Base-by-base conservation (phyloP, 2,888 invertebrate genomes). In the Sphaerophoria taeniata region DNA sequence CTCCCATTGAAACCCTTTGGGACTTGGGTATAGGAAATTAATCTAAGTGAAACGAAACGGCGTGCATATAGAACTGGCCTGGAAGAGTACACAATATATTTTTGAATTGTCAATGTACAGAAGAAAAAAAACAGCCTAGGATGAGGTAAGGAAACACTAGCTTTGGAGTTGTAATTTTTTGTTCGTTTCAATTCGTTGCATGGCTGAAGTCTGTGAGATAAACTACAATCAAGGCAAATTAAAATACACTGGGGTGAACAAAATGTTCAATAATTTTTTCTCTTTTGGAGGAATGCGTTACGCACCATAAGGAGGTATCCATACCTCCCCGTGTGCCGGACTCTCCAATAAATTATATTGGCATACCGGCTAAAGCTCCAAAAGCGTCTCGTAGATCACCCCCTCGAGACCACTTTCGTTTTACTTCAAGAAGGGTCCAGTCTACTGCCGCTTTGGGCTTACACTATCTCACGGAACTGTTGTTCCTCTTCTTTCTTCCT, bases 141-240 rank as follows among this genome's bases (percentile, higher is more conserved):
- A 9, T 5, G 16, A 16, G 5, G 16, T 3, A 45, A 31, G 9
- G 14, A 34, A n/a, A 9, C 45, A 63, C 61, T 43, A 60, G 67
- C 43, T 43, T 33, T 39, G 12, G 51, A 80, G 61, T 61, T 31
- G 55, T 65, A 55, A 71, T 60, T 53, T 45, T 67, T 60, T 63
- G 1, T 39, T 43, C 2, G 16, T 34, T 33, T 49, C 33, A 14
- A 47, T 67, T 39, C 49, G 36, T 33, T 55, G 63, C 61, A 78
- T 72, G 69, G 43, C 53, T 61, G 47, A 70, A 56, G 14, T 51
- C 31, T 53, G n/a, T 14, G 33, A 74, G 74, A 83, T 79, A 70
- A 71, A 83, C 74, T 60, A 58, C 74, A 79, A 70, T 74, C 49
- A 70, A 72, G 33, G 67, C 3, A 36, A 72, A 72, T 61, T 43